Percentiles rank a stretch among this genome's conserved stretches.
These are phyloP conservation scores for Brachycybe producta DNA, from an alignment of 2,888 invertebrate genomes.

Conservation along the genomic window DNA sequence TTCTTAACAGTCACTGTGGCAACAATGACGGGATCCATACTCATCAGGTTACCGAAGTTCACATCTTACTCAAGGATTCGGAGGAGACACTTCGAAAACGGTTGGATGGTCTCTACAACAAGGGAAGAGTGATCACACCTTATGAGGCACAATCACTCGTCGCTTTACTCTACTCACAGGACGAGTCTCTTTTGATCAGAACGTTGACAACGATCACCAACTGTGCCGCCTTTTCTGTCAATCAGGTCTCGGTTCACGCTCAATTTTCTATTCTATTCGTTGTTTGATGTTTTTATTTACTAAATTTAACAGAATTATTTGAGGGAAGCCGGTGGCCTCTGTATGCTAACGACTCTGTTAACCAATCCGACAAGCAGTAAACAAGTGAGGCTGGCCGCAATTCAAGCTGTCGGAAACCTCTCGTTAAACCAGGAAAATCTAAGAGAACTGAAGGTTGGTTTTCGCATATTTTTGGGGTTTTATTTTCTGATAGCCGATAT, in stretches of 20 bases:
- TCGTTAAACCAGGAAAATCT: slow-evolving; percentile 41
- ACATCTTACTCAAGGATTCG: slow-evolving; percentile 22
- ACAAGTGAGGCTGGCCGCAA: slow-evolving; percentile 35
- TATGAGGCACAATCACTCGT: slow-evolving; percentile 39
- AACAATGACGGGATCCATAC: background rate
- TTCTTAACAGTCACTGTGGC: slow-evolving; percentile 8
- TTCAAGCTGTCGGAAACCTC: slow-evolving; percentile 41
- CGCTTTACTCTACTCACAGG: slow-evolving; percentile 37
- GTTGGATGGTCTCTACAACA: slow-evolving; percentile 23
- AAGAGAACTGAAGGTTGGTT: slow-evolving; percentile 38
- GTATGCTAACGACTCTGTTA: slow-evolving; percentile 34
- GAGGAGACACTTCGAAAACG: slow-evolving; percentile 22
- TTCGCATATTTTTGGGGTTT: background rate
- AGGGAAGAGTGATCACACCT: slow-evolving; percentile 33
- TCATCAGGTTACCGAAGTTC: slow-evolving; percentile 20
- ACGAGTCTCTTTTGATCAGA: slow-evolving; percentile 37
- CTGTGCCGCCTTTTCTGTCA: slow-evolving; percentile 40
- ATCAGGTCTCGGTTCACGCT: slow-evolving; percentile 34
- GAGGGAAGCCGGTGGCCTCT: slow-evolving; percentile 40
- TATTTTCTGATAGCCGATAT: too few species aligned
- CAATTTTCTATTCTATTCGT: background rate
- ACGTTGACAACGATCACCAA: slow-evolving; percentile 40
- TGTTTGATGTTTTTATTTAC: background rate
- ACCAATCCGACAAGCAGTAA: slow-evolving; percentile 32
- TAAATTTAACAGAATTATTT: slow-evolving; percentile 36